Evolutionary conservation across 2,888 invertebrate species (phyloP).

Genomic region (Gryllus longicercus): DNA sequence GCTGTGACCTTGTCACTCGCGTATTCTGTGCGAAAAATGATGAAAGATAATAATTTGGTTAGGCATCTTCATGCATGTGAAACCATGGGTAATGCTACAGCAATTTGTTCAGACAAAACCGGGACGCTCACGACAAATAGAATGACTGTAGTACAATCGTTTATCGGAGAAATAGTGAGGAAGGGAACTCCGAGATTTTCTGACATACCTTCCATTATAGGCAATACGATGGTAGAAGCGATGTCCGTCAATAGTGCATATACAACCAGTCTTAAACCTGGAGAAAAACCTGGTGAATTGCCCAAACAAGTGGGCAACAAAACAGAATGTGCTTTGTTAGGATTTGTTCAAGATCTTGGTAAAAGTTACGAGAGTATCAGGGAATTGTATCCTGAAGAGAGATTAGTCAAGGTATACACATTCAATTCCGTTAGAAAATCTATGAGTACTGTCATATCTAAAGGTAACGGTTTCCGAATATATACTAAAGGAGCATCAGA

Average conservation of each 20-base stretch:
- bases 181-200: conserved; percentile 50
- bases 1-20: conserved; percentile 61
- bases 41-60: conserved; percentile 61
- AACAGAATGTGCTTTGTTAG: conserved; percentile 63
- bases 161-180: conserved; percentile 49
- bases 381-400: conserved; percentile 54
- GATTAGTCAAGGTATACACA: conserved; percentile 53
- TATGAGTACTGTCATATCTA: conserved; percentile 60
- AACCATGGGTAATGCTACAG: conserved; percentile 63
- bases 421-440: conserved; percentile 65
- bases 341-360: conserved; percentile 57
- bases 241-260: conserved; percentile 60
- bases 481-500: conserved; percentile 64
- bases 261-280: conserved; percentile 52
- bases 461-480: conserved; percentile 52
- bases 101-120: conserved; percentile 65
- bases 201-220: conserved; percentile 47
- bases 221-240: conserved; percentile 53
- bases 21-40: conserved; percentile 63
- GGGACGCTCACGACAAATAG: conserved; percentile 63
- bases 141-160: conserved; percentile 60
- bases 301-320: conserved; percentile 63
- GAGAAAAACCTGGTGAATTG: conserved; percentile 49
- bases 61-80: conserved; percentile 63
- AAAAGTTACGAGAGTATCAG: conserved; percentile 56